Evolutionary conservation across 1,140 invertebrate genomes (phyloP).

Genomic region (Leptoteleia sp.): DNA sequence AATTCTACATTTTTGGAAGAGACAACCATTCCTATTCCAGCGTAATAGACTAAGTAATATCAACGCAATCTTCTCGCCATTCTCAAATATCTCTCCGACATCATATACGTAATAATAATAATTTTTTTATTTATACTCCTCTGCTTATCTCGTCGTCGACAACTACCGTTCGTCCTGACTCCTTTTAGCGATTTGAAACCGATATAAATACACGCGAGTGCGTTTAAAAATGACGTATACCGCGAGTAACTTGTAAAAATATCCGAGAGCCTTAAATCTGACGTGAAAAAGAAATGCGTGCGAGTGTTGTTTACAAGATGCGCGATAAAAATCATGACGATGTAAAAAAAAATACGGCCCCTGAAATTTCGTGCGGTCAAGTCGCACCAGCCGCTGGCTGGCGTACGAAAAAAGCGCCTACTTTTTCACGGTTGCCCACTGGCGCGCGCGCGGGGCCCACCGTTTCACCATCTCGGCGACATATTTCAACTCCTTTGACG

Average conservation of each 20-base stretch:
- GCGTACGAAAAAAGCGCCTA: constrained; percentile 23
- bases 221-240: constrained; percentile 24
- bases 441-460: constrained; percentile 3
- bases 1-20: no score
- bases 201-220: constrained; percentile 11
- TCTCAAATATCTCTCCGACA: no score
- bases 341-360: constrained; percentile 36
- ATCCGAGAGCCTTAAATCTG: constrained; percentile 39
- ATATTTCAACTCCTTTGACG: constrained; percentile 32
- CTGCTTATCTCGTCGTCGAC: no score
- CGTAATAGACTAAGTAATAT: no score
- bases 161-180: no score
- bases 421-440: constrained; percentile 20
- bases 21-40: no score
- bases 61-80: no score
- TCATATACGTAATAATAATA: no score
- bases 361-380: constrained; percentile 41
- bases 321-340: constrained; percentile 53
- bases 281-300: constrained; percentile 37
- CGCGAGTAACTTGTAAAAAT: constrained; percentile 30
- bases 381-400: constrained; percentile 27
- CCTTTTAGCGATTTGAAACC: constrained; percentile 11
- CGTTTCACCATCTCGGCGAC: constrained; percentile 4
- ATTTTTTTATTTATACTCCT: no score
- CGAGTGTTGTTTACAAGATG: constrained; percentile 41